Evolutionary conservation across 1,140 invertebrate genomes (phyloP).

Genomic region (Cephus cinctus): DNA sequence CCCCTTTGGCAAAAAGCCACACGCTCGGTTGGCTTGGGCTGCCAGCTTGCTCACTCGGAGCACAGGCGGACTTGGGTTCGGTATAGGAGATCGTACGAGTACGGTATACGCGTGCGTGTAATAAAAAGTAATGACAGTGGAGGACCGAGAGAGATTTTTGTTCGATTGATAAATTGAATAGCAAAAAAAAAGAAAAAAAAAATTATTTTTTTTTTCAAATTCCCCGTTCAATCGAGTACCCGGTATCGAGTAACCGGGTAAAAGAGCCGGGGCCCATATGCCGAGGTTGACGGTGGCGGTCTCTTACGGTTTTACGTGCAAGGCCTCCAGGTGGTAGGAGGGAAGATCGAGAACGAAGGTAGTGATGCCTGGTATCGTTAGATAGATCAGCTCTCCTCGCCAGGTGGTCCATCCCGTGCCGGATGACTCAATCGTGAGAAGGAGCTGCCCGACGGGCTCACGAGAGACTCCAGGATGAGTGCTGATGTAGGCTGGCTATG

Average conservation of each 20-base stretch:
- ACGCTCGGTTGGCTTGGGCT: constrained; percentile 19
- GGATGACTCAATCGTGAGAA: constrained; percentile 53
- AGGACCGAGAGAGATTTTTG: no score
- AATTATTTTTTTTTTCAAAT: no score
- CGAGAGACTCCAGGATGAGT: constrained; percentile 2
- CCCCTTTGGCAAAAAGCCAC: constrained; percentile 46
- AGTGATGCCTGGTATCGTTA: background rate
- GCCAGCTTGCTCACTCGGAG: background rate
- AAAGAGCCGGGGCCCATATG: background rate
- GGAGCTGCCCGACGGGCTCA: constrained; percentile 40
- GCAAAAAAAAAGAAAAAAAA: no score
- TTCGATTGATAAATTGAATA: no score
- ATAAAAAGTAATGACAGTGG: no score
- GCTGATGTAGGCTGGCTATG: no score
- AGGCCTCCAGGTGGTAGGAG: no score
- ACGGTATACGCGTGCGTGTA: no score
- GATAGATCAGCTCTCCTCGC: constrained; percentile 36
- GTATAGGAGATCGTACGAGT: constrained; percentile 14
- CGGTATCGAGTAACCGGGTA: background rate
- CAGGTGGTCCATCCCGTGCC: constrained; percentile 48
- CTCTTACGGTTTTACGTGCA: no score
- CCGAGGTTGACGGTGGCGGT: no score
- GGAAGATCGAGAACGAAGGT: no score
- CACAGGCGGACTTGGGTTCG: background rate
- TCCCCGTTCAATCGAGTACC: background rate